Evolutionary conservation across 2,797 vertebrate genomes (phyloP), one percentile per base, ranked within the genome.

Genomic region (Gobionotothen gibberifrons): DNA sequence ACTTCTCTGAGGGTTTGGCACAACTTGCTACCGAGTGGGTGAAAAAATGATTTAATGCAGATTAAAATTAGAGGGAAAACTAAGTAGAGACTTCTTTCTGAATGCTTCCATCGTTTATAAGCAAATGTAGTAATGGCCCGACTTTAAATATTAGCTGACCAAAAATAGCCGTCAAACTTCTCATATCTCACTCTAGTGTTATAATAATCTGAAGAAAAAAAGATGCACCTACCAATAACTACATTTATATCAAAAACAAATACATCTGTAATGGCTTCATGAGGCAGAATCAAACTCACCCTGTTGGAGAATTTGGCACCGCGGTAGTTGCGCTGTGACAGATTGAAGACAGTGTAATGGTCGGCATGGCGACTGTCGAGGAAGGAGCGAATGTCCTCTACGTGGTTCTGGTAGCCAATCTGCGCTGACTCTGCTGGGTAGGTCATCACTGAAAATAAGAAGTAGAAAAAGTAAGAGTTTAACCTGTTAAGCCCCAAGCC

Each of bases 321-420:
- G 26, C 98, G 96, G 87, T 99, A 99, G 84, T 97, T 98, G 87
- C 97, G 97, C 87, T 97, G 98, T 2, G 97, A 98, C 70, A 99
- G 89, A 92, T 99, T 99, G 93, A 99, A 99, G 87, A 99, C 97
- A 3, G 98, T 99, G 93, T 99, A 99, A 92, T 98, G 98, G 92
- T 99, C 98, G 2, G 97, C 96, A 81, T 99, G 98, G 57, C 97
- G 96, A 74, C 97, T 97, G 91, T 99, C 98, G 63, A 99, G 85
- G 87, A 99, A 99, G 0, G 97, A 98, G 82, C 98, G 95, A 43
- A 99, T 97, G 40, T 99, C 98, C 83, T 99, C 98, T 3, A 99
- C 96, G 40, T 99, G 98, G 92, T 99, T 99, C 93, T 97, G 96
- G 89, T 97, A 97, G 55, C 97, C 97, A 80, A 99, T 93, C 90